Conservation (phyloP, 2,888 invertebrate genomes). For the Augiades crinisus region DNA sequence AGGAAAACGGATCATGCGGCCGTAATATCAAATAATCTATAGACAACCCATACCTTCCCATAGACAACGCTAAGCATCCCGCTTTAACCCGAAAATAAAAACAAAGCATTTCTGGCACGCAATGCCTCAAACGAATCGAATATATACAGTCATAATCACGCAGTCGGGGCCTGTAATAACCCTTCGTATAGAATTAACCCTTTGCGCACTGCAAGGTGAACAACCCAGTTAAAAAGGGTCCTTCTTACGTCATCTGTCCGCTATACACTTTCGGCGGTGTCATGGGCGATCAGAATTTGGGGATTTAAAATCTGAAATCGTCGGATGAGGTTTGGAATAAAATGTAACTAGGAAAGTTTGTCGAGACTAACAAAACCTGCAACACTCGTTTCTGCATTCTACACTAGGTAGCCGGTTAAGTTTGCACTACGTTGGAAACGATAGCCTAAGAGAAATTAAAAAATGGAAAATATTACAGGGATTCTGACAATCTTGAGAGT, state of each 20-base stretch:
- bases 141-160: conserved; percentile 56
- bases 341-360: not conserved
- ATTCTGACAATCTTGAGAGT: no score
- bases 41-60: conserved; percentile 19
- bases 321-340: not conserved
- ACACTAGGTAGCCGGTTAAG: no score
- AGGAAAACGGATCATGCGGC: conserved; percentile 30
- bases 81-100: conserved; percentile 55
- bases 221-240: conserved; percentile 72
- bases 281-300: conserved; percentile 13
- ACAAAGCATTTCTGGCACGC: conserved; percentile 60
- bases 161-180: conserved; percentile 56
- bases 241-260: conserved; percentile 42
- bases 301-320: not conserved
- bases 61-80: conserved; percentile 49
- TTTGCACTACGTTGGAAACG: no score
- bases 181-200: conserved; percentile 74
- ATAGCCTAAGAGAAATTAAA: no score
- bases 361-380: no score
- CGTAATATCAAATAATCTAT: conserved; percentile 13
- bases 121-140: conserved; percentile 48
- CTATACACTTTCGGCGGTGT: conserved; percentile 17
- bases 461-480: no score
- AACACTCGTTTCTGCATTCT: no score
- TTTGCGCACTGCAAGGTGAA: conserved; percentile 73